Base-by-base conservation (phyloP, 1,140 invertebrate genomes). In the Sinella curviseta region DNA sequence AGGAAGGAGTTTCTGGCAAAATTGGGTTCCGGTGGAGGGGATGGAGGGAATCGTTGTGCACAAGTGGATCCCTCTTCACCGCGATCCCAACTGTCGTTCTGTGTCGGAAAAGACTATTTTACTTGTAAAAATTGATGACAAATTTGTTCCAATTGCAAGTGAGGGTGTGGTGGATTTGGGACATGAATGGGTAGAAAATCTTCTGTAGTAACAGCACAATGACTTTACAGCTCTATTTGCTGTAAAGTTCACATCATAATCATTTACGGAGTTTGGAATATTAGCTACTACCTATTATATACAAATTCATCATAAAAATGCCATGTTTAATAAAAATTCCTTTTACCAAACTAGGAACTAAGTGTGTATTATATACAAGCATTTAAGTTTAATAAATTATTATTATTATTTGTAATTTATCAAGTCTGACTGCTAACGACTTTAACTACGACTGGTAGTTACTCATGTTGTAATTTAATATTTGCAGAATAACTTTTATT, bases 1-100 rank as follows among this genome's bases (percentile, higher is more conserved):
- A 0, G 95, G 96, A 0, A 90, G 94, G 78, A 93, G 92, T 70
- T 91, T 91, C 81, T 97, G 96, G 96, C 92, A 93, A 65, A 92
- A 93, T 82, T 98, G 96, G 96, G 89, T 93, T 76, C 96, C 96
- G 0, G 90, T 92, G 80, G 91, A 92, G 57, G 95, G 95, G 0
- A 97, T 97, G 95, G 94, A 96, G 85, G 96, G 96, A 80, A 88
- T 73, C 80, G 92, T 97, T 26, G 95, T 97, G 16, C 96, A 98
- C 86, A 92, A 93, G 82, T 97, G 96, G 95, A 91, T 91, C 26
- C 96, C 96, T 0, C 93, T 93, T 87, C 95, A 97, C 88, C 90
- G 93, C 77, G 94, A 97, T 86, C 91, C 92, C 0, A 91, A 91
- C 82, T 91, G 92, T 67, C 90, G 96, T 4, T 97, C 95, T 17